Evolutionary conservation across 1,140 invertebrate genomes (phyloP), one percentile per base, ranked within the genome.

Genomic region (Pseudomyrmex sp.): DNA sequence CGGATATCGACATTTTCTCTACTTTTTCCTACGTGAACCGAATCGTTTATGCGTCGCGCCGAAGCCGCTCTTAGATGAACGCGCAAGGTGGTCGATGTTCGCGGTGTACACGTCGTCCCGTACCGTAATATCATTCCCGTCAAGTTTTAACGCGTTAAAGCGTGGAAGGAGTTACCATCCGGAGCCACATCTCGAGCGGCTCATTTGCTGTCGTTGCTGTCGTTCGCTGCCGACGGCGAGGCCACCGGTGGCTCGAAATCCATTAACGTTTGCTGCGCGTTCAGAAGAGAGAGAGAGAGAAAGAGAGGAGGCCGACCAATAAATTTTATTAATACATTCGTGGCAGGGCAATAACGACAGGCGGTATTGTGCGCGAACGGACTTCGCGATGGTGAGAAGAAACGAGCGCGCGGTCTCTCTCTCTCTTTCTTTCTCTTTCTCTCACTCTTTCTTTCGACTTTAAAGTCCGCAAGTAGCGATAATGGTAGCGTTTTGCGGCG

Each of bases 281-380:
- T 90, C 92, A 88, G 35, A 35, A 35, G 35, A 35, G 35, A 35
- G 35, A 35, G 35, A 35, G 35, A 35, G 35, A 35, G 35, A 35
- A 35, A 35, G 35, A 35, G 35, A 35, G 86, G 88, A 90, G 86
- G 70, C 85, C 86, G 87, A 85, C 90, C 89, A 92, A 92, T 94
- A 93, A 93, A 94, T 92, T 93, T 93, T 92, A 93, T 93, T 94
- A 93, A 93, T 93, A 91, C 92, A 93, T 92, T 92, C 90, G 91
- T 88, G 84, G 84, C 88, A 87, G 79, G 73, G 91, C 85, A 91
- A 92, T 93, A 92, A 92, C 89, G 90, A 91, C 87, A 84, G 83
- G 69, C 86, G 70, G 89, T 82, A 91, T 90, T 92, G 91, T 90
- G 70, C 86, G 72, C 82, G 61, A 72, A 74, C 44, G 82, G 23